Conservation (phyloP, 1,140 invertebrate genomes). For the Lutraria rhynchaena region DNA sequence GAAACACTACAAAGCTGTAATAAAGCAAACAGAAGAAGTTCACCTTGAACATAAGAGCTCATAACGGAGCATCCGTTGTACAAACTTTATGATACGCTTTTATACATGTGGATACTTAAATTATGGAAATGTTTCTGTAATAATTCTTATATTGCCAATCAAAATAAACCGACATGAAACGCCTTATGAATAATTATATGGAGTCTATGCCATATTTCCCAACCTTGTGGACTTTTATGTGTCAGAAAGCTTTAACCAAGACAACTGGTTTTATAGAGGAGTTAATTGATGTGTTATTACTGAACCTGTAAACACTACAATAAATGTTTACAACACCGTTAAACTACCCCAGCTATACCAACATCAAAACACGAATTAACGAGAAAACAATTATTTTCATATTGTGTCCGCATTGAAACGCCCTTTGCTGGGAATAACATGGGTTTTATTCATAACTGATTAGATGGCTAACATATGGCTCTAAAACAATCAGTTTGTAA, state of each 20-base stretch:
- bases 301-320: background rate
- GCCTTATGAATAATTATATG: constrained; percentile 15
- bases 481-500: no score
- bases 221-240: constrained; percentile 25
- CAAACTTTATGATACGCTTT: no score
- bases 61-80: no score
- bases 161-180: constrained; percentile 16
- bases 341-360: background rate
- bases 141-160: no score
- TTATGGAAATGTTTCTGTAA: no score
- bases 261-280: constrained; percentile 31
- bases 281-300: constrained; percentile 28
- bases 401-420: constrained; percentile 4
- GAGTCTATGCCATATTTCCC: constrained; percentile 4
- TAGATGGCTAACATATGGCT: no score
- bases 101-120: no score
- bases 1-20: no score
- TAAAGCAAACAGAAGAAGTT: no score
- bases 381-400: constrained; percentile 42
- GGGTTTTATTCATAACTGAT: no score
- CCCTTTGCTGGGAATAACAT: constrained; percentile 1
- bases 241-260: background rate
- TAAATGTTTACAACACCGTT: constrained; percentile 5
- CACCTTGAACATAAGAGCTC: no score
- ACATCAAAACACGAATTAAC: constrained; percentile 23